Percentiles rank a stretch among this genome's conserved stretches.
Conservation (phyloP, 2,113 vertebrate species). For the Bufo gargarizans region DNA sequence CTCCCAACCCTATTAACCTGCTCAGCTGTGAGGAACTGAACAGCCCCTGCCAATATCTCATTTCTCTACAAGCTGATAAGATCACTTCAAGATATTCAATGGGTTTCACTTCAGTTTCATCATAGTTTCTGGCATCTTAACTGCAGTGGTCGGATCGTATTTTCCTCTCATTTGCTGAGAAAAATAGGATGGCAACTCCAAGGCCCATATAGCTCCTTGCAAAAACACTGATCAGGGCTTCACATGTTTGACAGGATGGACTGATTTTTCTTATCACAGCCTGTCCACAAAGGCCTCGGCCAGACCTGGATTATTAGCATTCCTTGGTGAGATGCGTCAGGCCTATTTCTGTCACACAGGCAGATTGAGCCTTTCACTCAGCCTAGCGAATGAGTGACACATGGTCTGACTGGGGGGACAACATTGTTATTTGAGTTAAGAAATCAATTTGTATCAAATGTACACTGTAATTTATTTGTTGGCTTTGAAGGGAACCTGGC, state of each 20-base stretch:
- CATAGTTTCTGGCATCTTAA: slow-evolving; percentile 78
- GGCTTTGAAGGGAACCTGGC: slow-evolving; percentile 99
- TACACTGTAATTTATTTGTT: slow-evolving; percentile 99
- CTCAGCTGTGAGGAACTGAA: slow-evolving; percentile 88
- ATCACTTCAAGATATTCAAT: slow-evolving; percentile 92
- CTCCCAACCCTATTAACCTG: slow-evolving; percentile 95
- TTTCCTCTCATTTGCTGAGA: slow-evolving; percentile 75
- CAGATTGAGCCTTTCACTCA: slow-evolving; percentile 99
- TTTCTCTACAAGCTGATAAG: slow-evolving; percentile 91
- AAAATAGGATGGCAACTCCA: slow-evolving; percentile 81
- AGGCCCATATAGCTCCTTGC: slow-evolving; percentile 78
- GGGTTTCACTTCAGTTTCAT: slow-evolving; percentile 84
- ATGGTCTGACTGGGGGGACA: slow-evolving; percentile 95
- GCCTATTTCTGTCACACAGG: slow-evolving; percentile 95
- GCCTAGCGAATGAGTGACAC: slow-evolving; percentile 95
- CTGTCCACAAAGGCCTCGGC: slow-evolving; percentile 95
- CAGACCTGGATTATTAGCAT: slow-evolving; percentile 92
- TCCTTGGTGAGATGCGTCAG: slow-evolving; percentile 86
- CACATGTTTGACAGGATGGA: slow-evolving; percentile 81
- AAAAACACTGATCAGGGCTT: slow-evolving; percentile 79
- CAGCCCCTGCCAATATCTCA: slow-evolving; percentile 96
- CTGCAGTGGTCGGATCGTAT: slow-evolving; percentile 72
- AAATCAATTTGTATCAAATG: slow-evolving; percentile 99
- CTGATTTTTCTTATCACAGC: slow-evolving; percentile 94
- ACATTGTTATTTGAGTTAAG: slow-evolving; percentile 99